Evolutionary conservation across 1,140 invertebrate genomes (phyloP).

Genomic region (Pararge aegeria): DNA sequence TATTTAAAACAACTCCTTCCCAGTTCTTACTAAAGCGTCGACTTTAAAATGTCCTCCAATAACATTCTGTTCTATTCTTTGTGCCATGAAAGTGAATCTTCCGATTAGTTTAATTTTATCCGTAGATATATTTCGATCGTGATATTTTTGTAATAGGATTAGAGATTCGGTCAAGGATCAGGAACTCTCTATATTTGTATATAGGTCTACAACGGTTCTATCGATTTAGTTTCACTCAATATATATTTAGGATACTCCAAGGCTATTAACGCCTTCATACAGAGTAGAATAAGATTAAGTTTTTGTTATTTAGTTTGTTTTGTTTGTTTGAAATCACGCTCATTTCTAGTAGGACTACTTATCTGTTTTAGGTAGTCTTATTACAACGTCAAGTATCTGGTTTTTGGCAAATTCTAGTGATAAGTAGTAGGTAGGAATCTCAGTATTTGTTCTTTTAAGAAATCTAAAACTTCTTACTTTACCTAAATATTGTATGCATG

Average conservation of each 20-base stretch:
- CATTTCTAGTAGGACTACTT: too few relatives aligned
- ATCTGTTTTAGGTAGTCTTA: too few relatives aligned
- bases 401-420: too few relatives aligned
- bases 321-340: too few relatives aligned
- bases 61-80: slow-evolving; percentile 1
- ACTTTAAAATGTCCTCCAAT: not conserved
- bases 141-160: slow-evolving; percentile 26
- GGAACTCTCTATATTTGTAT: slow-evolving; percentile 26
- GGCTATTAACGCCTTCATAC: not conserved
- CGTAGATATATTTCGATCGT: slow-evolving; percentile 14
- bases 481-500: too few relatives aligned
- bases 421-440: too few relatives aligned
- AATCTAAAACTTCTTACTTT: too few relatives aligned
- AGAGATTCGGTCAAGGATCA: slow-evolving; percentile 44
- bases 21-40: not conserved
- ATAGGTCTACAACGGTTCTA: slow-evolving; percentile 26
- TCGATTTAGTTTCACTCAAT: slow-evolving; percentile 13
- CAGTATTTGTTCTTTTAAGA: too few relatives aligned
- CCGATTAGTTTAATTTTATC: slow-evolving; percentile 15
- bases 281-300: too few relatives aligned
- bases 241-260: slow-evolving; percentile 8
- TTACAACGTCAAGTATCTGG: too few relatives aligned
- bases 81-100: slow-evolving; percentile 2
- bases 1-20: not conserved
- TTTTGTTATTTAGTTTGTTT: too few relatives aligned